phyloP scores from a whole-genome alignment of 2,797 vertebrate genomes.

The Cheirogaleus major region DNA sequence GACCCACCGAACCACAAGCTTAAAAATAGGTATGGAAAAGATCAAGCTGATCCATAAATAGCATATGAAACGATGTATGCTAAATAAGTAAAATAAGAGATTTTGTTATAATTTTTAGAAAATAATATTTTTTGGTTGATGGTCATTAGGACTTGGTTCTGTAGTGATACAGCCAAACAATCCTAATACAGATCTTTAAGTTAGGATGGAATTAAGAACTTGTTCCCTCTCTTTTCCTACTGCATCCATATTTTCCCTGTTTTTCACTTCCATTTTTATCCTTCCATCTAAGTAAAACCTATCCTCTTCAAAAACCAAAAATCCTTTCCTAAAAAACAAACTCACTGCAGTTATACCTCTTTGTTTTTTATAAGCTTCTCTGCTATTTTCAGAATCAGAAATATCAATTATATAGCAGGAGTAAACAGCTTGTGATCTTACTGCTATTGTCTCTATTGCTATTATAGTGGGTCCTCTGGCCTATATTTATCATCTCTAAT shows the following conservation, averaged over 20 bases:
- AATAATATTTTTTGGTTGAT: not conserved
- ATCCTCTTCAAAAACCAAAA: not conserved
- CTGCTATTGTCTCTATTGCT: not conserved
- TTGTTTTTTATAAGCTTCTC: not conserved
- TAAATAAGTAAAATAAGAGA: not conserved
- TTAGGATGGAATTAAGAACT: not conserved
- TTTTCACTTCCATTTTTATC: not conserved
- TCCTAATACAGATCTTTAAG: not conserved
- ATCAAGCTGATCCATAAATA: not conserved
- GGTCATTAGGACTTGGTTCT: not conserved
- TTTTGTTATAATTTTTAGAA: not conserved
- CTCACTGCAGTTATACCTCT: not conserved
- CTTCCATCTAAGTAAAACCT: not conserved
- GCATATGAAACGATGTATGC: not conserved
- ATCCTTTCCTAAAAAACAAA: not conserved
- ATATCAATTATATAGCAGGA: not conserved
- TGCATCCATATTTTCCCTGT: not conserved
- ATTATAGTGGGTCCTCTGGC: not conserved
- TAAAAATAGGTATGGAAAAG: not conserved
- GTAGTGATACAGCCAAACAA: not conserved
- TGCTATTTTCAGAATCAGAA: conserved; percentile 47
- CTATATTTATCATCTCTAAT: conserved; percentile 40
- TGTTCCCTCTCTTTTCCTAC: not conserved
- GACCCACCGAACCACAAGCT: not conserved
- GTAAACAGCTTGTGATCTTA: not conserved